Percentiles rank a stretch among this genome's conserved stretches.
These are phyloP conservation scores for Serinus canaria DNA, from an alignment of 2,113 vertebrate genomes.

Conservation along the genomic window DNA sequence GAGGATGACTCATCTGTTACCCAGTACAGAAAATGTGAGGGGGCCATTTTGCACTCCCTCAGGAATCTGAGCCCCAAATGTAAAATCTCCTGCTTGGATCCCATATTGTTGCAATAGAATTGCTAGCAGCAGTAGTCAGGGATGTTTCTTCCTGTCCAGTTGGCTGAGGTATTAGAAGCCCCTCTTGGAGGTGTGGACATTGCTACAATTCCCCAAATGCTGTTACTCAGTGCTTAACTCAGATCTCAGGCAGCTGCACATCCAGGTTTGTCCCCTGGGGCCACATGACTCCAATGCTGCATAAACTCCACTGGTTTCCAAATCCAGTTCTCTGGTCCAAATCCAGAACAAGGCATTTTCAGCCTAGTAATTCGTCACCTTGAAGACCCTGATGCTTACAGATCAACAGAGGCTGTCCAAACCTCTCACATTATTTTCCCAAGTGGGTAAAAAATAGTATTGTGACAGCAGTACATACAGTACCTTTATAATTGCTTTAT, in stretches of 20 bases:
- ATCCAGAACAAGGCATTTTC: neutral
- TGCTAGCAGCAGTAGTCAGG: neutral
- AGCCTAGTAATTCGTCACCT: neutral
- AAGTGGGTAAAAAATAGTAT: neutral
- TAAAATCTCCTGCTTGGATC: neutral
- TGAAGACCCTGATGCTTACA: neutral
- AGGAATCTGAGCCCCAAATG: neutral
- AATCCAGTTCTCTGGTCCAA: neutral
- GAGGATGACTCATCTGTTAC: neutral
- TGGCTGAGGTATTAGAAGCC: neutral
- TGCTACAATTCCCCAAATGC: neutral
- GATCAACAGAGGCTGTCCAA: neutral
- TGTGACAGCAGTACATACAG: neutral
- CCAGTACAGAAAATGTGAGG: neutral
- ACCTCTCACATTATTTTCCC: neutral
- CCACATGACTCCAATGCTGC: neutral
- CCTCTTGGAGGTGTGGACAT: neutral
- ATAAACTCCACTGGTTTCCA: neutral
- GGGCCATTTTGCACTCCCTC: neutral
- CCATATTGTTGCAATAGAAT: accelerated
- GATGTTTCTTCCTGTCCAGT: neutral
- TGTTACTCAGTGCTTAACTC: neutral
- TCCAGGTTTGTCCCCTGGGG: neutral
- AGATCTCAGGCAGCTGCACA: neutral
- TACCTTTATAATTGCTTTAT: neutral